Base-by-base conservation (phyloP, 2,113 vertebrate genomes). In the Sorex araneus region DNA sequence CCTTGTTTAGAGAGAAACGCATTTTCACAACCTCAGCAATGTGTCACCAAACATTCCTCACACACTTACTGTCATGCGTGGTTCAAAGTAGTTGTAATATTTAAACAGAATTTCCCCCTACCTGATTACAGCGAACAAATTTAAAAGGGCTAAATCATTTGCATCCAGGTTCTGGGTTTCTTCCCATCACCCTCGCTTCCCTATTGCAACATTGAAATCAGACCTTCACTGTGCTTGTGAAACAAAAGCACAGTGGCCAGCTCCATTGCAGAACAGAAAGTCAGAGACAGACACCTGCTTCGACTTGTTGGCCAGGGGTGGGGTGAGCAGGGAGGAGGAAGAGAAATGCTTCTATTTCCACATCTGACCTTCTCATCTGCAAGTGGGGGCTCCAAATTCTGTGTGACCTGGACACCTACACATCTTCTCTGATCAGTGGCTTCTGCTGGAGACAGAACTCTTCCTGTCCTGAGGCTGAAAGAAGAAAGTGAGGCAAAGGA, bases 101-200 rank as follows among this genome's bases (percentile, higher is more conserved):
- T 96, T 95, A 96, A 92, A 91, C 77, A 77, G 83, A 93, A 92
- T 82, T 87, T 70, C 95, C 70, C 83, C 71, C 86, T 91, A 94
- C 94, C 76, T 43, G 0, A 85, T 57, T 74, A 75, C 66, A 84
- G 80, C 1, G 15, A 95, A 84, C 84, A 96, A 95, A 95, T 91
- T 95, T 74, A 95, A 97, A 97, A 93, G 30, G 34, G 64, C 89
- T 95, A 89, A 64, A 9, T 95, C 83, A 97, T 96, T 96, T 96
- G 96, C 95, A 93, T 80, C 91, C 66, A 84, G 18, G 90, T 94
- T 94, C 91, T 93, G 50, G 87, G 54, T 66, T 95, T 76, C 90
- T 97, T 94, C 94, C 90, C 43, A 11, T 34, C 57, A n/a, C 87
- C 28, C 25, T 28, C 5, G 12, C 87, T 93, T 88, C 95, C 93